phyloP scores from a whole-genome alignment of 2,888 invertebrate genomes.

The Scaptomyza flava region DNA sequence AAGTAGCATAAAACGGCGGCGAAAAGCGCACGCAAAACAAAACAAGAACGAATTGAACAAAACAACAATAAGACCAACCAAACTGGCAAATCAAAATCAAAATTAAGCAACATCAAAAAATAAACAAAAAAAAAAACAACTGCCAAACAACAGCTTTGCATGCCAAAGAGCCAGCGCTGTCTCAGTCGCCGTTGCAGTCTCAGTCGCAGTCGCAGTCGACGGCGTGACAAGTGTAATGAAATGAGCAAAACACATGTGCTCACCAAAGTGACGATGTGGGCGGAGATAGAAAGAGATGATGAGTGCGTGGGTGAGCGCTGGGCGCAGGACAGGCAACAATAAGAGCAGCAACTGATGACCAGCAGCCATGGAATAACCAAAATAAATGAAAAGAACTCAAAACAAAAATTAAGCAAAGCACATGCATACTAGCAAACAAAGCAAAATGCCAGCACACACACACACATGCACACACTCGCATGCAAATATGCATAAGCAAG shows the following conservation, averaged over 20 bases:
- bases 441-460: constrained; percentile 50
- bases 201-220: constrained; percentile 33
- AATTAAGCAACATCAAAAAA: constrained; percentile 40
- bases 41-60: constrained; percentile 16
- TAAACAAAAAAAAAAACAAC: constrained; percentile 23
- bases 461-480: constrained; percentile 12
- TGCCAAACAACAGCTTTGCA: constrained; percentile 46
- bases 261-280: not conserved
- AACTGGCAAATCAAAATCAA: constrained; percentile 61
- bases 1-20: constrained; percentile 53
- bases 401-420: constrained; percentile 54
- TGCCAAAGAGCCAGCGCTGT: constrained; percentile 60
- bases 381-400: constrained; percentile 20
- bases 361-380: constrained; percentile 37
- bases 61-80: constrained; percentile 19
- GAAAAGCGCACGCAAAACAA: constrained; percentile 46
- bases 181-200: constrained; percentile 14
- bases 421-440: constrained; percentile 20
- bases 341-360: constrained; percentile 39
- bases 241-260: constrained; percentile 48
- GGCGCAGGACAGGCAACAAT: constrained; percentile 28
- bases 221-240: constrained; percentile 71
- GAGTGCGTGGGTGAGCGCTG: constrained; percentile 17
- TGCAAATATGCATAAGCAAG: constrained; percentile 6
- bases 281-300: constrained; percentile 1